Evolutionary conservation across 1,140 invertebrate genomes (phyloP).

Genomic region (Rhagoletis pomonella): DNA sequence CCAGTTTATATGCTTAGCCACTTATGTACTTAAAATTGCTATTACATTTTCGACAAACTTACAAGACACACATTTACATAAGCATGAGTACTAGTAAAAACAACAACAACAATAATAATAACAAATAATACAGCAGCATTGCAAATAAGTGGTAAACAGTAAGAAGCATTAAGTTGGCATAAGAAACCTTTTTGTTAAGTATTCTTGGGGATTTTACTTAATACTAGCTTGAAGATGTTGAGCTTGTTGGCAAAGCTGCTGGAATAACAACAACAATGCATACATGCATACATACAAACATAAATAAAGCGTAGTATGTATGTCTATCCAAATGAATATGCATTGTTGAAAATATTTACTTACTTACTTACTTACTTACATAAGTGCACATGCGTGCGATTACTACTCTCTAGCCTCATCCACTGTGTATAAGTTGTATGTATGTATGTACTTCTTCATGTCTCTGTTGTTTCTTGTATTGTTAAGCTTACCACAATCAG

Average conservation of each 20-base stretch:
- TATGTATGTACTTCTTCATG: neutral
- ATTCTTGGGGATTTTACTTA: slow-evolving; percentile 19
- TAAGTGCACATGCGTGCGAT: neutral
- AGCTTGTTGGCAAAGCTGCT: neutral
- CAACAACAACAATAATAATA: neutral
- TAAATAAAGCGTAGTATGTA: too few relatives aligned
- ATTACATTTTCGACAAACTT: slow-evolving; percentile 34
- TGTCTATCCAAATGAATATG: slow-evolving; percentile 21
- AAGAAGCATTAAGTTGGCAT: slow-evolving; percentile 36
- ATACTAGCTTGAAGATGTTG: slow-evolving; percentile 38
- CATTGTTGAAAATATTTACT: neutral
- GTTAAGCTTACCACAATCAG: slow-evolving; percentile 42
- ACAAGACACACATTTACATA: neutral
- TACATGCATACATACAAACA: too few relatives aligned
- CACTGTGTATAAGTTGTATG: neutral
- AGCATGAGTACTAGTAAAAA: slow-evolving; percentile 7
- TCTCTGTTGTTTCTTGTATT: slow-evolving; percentile 34
- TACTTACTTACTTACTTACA: neutral
- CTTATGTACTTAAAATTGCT: slow-evolving; percentile 45
- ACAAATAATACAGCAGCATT: neutral
- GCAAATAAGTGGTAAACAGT: slow-evolving; percentile 32
- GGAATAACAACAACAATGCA: neutral
- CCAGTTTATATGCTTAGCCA: slow-evolving; percentile 45
- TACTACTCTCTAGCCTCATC: neutral
- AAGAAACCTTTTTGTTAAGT: slow-evolving; percentile 38